These are phyloP conservation scores for Plagodis dolabraria DNA, from an alignment of 2,888 invertebrate species.

Conservation along the genomic window DNA sequence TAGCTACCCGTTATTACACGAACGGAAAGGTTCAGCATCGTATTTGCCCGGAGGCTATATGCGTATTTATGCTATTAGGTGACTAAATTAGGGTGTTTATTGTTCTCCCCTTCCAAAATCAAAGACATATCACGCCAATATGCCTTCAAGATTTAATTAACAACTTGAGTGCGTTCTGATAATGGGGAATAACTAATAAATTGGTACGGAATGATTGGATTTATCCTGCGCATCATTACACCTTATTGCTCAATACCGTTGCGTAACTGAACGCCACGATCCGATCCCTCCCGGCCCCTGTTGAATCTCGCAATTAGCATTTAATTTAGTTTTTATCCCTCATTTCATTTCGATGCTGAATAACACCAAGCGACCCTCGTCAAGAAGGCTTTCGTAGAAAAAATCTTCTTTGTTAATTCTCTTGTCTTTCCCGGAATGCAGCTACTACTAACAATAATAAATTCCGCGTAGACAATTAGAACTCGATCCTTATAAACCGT, in stretches of 20 bases:
- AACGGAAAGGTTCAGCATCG: conserved; percentile 64
- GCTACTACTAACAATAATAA: conserved; percentile 63
- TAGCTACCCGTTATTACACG: conserved; percentile 70
- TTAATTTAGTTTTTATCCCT: conserved; percentile 78
- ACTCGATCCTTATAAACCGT: conserved; percentile 62
- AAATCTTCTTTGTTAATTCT: conserved; percentile 71
- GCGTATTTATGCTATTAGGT: conserved; percentile 58
- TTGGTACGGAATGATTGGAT: conserved; percentile 52
- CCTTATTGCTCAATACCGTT: conserved; percentile 61
- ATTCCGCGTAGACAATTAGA: conserved; percentile 66
- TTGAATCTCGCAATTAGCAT: conserved; percentile 76
- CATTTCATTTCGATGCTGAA: conserved; percentile 73
- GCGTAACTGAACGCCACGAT: conserved; percentile 54
- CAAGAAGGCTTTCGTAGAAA: conserved; percentile 69
- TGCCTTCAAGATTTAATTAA: conserved; percentile 24
- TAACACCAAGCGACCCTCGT: conserved; percentile 72
- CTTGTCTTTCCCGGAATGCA: conserved; percentile 67
- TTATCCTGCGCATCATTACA: conserved; percentile 60
- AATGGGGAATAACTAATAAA: conserved; percentile 37
- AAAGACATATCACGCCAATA: conserved; percentile 20
- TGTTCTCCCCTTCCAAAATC: conserved; percentile 28
- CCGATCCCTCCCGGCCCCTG: conserved; percentile 54
- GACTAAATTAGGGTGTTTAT: conserved; percentile 45
- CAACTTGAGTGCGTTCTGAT: conserved; percentile 24
- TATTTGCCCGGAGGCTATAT: conserved; percentile 54